A percentile compares a stretch with the other conserved stretches of the same genome.
Conservation (phyloP, 2,797 vertebrate genomes). For the Lepilemur ruficaudatus region DNA sequence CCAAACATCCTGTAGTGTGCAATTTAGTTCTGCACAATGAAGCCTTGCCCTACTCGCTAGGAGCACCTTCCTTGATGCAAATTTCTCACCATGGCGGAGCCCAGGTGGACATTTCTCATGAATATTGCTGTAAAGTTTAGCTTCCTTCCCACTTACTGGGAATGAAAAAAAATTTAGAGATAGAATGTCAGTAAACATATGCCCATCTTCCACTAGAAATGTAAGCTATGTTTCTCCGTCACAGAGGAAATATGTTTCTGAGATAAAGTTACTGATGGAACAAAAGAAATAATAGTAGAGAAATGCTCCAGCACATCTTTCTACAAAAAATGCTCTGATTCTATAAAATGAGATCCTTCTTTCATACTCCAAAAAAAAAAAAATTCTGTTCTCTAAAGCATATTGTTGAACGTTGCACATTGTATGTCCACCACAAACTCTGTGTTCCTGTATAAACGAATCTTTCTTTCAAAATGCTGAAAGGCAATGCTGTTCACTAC, state of each 20-base stretch:
- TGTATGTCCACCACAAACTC: not conserved
- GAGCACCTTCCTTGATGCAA: rapidly evolving
- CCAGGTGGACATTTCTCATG: not conserved
- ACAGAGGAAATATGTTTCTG: conserved; percentile 25
- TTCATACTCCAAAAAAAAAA: not conserved
- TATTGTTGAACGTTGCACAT: not conserved
- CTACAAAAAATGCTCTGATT: not conserved
- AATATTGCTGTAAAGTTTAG: not conserved
- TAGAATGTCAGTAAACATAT: not conserved
- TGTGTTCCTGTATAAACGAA: not conserved
- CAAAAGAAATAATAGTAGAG: not conserved
- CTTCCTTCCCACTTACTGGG: not conserved
- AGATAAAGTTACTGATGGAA: conserved; percentile 7
- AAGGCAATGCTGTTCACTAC: not conserved
- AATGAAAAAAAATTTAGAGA: not conserved
- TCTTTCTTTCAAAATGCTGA: not conserved
- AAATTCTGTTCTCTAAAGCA: not conserved
- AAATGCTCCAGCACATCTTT: not conserved
- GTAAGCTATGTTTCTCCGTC: not conserved
- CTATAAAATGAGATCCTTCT: not conserved
- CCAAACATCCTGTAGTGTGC: not conserved
- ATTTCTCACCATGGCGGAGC: not conserved
- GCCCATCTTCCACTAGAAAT: not conserved
- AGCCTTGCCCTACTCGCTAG: not conserved
- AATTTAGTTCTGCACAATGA: not conserved